Percentiles rank a stretch among this genome's conserved stretches.
These are phyloP conservation scores for Philotrypesis tridentata DNA, from an alignment of 1,140 invertebrate species.

Conservation along the genomic window DNA sequence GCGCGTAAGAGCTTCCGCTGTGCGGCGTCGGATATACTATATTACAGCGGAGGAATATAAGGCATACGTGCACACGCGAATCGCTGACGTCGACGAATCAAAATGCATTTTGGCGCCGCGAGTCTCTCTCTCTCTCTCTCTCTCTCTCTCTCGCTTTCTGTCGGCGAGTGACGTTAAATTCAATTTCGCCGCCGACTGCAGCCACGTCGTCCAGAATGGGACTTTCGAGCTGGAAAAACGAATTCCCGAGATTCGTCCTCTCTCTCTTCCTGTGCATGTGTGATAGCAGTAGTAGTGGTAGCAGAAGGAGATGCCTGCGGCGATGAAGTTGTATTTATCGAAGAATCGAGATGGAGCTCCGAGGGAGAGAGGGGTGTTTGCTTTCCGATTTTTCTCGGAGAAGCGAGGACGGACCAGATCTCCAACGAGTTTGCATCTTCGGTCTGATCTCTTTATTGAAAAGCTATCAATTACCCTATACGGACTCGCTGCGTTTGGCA, in stretches of 20 bases:
- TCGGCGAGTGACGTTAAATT: background rate
- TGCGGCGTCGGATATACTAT: too few relatives aligned
- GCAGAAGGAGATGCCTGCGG: background rate
- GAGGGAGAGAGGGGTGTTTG: background rate
- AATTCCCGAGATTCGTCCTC: background rate
- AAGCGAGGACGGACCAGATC: background rate
- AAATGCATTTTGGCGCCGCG: background rate
- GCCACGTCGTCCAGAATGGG: constrained; percentile 1
- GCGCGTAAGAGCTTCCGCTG: too few relatives aligned
- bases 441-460: constrained; percentile 12
- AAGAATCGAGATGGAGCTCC: background rate
- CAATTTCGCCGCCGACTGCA: background rate
- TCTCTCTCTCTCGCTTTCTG: background rate
- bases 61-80: background rate
- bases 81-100: background rate
- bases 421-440: constrained; percentile 4
- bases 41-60: background rate
- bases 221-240: constrained; percentile 14
- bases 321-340: constrained; percentile 24
- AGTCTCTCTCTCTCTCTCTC: background rate
- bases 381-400: background rate
- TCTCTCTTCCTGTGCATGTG: background rate
- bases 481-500: background rate
- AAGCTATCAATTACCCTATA: constrained; percentile 13
- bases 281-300: background rate